phyloP scores from a whole-genome alignment of 35 echinoderm and acorn worm genomes.

The Amphiura filiformis region DNA sequence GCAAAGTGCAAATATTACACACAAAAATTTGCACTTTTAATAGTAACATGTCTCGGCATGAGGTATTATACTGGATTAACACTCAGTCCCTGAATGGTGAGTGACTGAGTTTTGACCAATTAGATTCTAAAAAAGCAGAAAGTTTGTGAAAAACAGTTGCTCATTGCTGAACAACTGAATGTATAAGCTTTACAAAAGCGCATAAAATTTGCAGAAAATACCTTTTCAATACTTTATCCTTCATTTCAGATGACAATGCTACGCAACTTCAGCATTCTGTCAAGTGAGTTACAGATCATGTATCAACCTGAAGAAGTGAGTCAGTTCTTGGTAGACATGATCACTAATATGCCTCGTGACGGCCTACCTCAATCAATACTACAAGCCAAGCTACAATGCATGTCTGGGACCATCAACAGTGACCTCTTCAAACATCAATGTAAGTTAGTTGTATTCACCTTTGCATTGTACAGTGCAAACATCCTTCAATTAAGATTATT shows the following conservation, averaged over 20 bases:
- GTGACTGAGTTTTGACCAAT: no score
- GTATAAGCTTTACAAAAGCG: no score
- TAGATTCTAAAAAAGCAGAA: no score
- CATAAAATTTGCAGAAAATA: no score
- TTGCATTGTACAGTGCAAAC: background rate
- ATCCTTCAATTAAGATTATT: background rate
- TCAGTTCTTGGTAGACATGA: slow-evolving; percentile 69
- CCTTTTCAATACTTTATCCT: background rate
- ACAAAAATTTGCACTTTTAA: no score
- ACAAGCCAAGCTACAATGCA: slow-evolving; percentile 73
- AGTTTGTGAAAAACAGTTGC: no score
- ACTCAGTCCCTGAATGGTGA: no score
- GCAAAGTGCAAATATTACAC: no score
- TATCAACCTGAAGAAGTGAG: slow-evolving; percentile 69
- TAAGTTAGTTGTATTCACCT: slow-evolving; percentile 40
- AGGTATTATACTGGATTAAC: no score
- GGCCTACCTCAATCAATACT: slow-evolving; percentile 25
- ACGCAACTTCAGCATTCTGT: slow-evolving; percentile 58
- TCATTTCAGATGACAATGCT: slow-evolving; percentile 66
- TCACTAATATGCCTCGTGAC: slow-evolving; percentile 58
- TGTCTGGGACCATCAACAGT: slow-evolving; percentile 75
- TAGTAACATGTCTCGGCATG: no score
- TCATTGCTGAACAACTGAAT: no score
- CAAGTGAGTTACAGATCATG: slow-evolving; percentile 61
- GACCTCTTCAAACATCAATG: slow-evolving; percentile 58